Evolutionary conservation across 2,888 invertebrate species (phyloP).

Genomic region (Sarcophaga subvicina): DNA sequence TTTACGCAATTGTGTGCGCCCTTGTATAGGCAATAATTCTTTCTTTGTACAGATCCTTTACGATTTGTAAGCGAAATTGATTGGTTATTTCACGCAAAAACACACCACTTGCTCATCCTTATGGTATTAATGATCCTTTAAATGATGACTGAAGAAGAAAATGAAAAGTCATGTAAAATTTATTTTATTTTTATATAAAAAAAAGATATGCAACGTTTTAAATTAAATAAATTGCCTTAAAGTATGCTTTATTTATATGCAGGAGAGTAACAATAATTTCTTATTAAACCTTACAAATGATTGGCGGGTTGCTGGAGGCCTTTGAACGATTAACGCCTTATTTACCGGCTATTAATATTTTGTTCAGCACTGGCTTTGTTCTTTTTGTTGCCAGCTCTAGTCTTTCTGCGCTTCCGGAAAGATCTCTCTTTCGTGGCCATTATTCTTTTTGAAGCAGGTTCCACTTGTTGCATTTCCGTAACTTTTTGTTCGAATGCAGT

Average conservation of each 20-base stretch:
- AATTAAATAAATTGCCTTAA: conserved; percentile 38
- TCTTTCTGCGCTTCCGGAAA: no score
- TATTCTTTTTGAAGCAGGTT: no score
- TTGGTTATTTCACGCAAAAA: conserved; percentile 39
- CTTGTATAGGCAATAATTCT: conserved; percentile 39
- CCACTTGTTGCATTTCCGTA: no score
- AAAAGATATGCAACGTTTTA: conserved; percentile 1
- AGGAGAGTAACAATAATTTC: no score
- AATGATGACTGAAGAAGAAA: conserved; percentile 3
- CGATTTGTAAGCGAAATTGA: conserved; percentile 47
- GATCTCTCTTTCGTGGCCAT: no score
- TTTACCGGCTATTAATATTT: no score
- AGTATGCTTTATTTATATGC: not conserved
- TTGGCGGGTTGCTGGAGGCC: no score
- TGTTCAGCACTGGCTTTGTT: no score
- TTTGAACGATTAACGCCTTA: no score
- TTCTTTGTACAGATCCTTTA: conserved; percentile 42
- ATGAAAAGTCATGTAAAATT: conserved; percentile 19
- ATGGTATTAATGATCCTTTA: conserved; percentile 54
- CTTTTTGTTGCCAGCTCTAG: no score
- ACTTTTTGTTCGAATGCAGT: no score
- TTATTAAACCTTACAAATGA: no score
- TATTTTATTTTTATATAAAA: not conserved
- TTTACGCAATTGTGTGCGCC: not conserved
- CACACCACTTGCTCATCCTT: conserved; percentile 33